phyloP scores from a whole-genome alignment of 2,888 invertebrate genomes.

The Mesorhabditis sp. region DNA sequence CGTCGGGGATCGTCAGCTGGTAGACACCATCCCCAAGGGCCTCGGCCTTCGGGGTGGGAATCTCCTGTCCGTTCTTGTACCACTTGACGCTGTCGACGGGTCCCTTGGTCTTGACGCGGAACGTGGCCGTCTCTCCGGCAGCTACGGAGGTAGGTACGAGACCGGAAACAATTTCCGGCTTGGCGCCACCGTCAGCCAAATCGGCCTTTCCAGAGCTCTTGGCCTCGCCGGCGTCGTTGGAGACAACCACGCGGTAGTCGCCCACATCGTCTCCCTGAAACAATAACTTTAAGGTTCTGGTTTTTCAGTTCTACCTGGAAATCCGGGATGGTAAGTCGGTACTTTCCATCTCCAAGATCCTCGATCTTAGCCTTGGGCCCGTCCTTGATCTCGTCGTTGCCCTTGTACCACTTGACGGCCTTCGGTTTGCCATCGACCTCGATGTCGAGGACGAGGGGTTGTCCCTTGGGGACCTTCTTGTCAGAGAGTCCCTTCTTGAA shows the following conservation, averaged over 20 bases:
- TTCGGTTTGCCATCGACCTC: conserved; percentile 60
- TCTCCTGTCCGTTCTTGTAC: conserved; percentile 59
- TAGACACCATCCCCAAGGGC: conserved; percentile 42
- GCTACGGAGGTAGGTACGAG: conserved; percentile 69
- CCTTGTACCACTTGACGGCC: conserved; percentile 74
- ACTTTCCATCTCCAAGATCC: conserved; percentile 51
- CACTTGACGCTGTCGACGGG: conserved; percentile 74
- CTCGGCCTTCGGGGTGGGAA: conserved; percentile 50
- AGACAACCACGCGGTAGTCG: conserved; percentile 54
- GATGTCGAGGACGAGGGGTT: conserved; percentile 38
- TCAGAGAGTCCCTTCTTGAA: conserved; percentile 52
- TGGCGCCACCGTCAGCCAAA: conserved; percentile 58
- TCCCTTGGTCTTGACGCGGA: conserved; percentile 70
- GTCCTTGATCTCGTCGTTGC: conserved; percentile 42
- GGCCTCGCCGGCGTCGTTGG: conserved; percentile 56
- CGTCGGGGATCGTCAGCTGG: conserved; percentile 45
- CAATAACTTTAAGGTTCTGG: conserved; percentile 6
- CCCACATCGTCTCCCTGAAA: conserved; percentile 55
- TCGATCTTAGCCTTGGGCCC: conserved; percentile 27
- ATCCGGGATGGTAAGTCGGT: conserved; percentile 49
- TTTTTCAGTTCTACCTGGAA: conserved; percentile 9
- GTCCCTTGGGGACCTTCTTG: conserved; percentile 55
- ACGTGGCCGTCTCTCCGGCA: conserved; percentile 77
- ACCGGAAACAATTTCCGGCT: conserved; percentile 68
- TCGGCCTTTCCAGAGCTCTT: conserved; percentile 29